phyloP scores from a whole-genome alignment of 2,113 vertebrate genomes.

The Eptesicus fuscus region DNA sequence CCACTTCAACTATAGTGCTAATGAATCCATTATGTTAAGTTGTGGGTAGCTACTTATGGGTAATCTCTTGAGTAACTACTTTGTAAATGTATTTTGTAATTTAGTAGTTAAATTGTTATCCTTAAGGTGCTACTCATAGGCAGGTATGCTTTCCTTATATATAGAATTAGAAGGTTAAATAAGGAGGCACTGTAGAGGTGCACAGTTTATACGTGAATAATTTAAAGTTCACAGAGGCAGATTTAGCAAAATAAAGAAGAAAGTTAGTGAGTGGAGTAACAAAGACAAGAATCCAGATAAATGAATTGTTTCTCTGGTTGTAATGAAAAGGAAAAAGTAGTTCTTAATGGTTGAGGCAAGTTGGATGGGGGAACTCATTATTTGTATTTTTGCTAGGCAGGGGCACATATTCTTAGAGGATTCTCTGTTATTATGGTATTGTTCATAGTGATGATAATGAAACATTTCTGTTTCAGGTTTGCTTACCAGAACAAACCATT shows the following conservation, averaged over 20 bases:
- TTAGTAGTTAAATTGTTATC: not conserved
- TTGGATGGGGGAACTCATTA: not conserved
- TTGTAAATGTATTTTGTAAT: not conserved
- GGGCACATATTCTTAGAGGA: not conserved
- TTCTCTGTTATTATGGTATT: not conserved
- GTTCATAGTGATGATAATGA: not conserved
- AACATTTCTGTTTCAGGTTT: not conserved
- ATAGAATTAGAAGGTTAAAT: not conserved
- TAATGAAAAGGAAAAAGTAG: not conserved
- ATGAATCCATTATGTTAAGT: not conserved
- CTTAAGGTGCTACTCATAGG: not conserved
- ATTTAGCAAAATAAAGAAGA: not conserved
- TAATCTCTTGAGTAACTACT: not conserved
- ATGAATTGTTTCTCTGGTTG: not conserved
- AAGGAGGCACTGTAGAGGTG: not conserved
- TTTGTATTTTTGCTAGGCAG: not conserved
- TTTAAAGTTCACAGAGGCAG: not conserved
- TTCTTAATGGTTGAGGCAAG: not conserved
- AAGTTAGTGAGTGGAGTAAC: not conserved
- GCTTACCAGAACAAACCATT: slow-evolving; percentile 20
- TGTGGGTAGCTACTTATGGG: not conserved
- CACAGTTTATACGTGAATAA: not conserved
- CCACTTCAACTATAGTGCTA: not conserved
- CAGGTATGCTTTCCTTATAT: not conserved
- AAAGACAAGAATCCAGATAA: not conserved